Percentiles rank a stretch among this genome's conserved stretches.
Evolutionary conservation across 2,888 invertebrate species (phyloP).

Genomic region (Meliscaeva auricollis): DNA sequence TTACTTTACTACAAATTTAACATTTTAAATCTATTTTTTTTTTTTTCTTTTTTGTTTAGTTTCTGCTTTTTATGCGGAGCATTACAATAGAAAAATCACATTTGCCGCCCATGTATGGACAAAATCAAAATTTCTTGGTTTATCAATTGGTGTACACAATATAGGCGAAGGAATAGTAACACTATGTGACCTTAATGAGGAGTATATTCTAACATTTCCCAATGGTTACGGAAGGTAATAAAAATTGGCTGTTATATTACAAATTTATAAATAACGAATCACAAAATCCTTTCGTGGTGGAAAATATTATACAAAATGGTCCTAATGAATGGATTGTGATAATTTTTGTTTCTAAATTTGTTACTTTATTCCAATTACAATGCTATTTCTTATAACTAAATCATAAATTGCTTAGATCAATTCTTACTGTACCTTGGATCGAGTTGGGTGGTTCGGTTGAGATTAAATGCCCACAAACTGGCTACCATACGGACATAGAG

Average conservation of each 20-base stretch:
- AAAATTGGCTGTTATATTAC: slow-evolving; percentile 41
- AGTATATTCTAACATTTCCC: slow-evolving; percentile 98
- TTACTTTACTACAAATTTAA: neutral
- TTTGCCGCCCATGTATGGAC: slow-evolving; percentile 99
- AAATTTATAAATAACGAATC: slow-evolving; percentile 2
- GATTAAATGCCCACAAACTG: slow-evolving; percentile 96
- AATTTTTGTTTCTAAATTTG: too few relatives aligned
- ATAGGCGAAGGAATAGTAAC: slow-evolving; percentile 97
- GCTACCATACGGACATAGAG: slow-evolving; percentile 96
- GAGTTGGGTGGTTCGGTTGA: slow-evolving; percentile 97
- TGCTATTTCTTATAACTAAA: too few relatives aligned
- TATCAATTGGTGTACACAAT: slow-evolving; percentile 99
- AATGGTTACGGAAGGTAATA: slow-evolving; percentile 98
- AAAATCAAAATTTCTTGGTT: slow-evolving; percentile 98
- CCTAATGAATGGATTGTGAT: too few relatives aligned
- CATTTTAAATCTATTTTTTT: neutral
- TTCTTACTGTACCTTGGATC: slow-evolving; percentile 99
- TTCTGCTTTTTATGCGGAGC: slow-evolving; percentile 99
- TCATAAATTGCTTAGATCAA: slow-evolving; percentile 91
- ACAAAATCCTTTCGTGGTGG: too few relatives aligned
- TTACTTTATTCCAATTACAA: too few relatives aligned
- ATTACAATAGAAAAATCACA: slow-evolving; percentile 94
- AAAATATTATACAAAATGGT: too few relatives aligned
- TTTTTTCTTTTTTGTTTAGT: slow-evolving; percentile 85
- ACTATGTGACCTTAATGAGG: slow-evolving; percentile 94